phyloP scores from a whole-genome alignment of 2,888 invertebrate genomes.

The Colostygia pectinataria region DNA sequence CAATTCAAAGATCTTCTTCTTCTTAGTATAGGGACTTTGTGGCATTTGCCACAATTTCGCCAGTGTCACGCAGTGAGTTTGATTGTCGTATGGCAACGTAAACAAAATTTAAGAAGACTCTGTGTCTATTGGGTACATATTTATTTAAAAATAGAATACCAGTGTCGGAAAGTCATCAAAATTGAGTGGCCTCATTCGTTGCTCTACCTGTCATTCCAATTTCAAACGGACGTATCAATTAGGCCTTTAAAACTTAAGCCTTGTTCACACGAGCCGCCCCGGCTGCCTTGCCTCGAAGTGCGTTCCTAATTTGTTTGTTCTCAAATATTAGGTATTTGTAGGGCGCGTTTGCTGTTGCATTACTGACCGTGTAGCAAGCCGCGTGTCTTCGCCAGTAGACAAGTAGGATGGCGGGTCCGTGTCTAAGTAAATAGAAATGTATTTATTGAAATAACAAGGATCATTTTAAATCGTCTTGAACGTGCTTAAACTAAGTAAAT shows the following conservation, averaged over 20 bases:
- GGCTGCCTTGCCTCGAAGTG: constrained; percentile 10
- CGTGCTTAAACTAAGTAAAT: no score
- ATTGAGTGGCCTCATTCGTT: neutral
- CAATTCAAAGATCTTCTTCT: no score
- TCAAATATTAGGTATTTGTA: constrained; percentile 10
- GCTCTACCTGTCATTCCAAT: constrained; percentile 1
- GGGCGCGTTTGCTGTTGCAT: constrained; percentile 23
- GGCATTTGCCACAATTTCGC: no score
- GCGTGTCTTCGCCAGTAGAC: neutral
- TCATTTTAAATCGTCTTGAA: neutral
- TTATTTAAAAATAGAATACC: no score
- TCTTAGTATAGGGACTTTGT: no score
- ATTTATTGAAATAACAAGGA: constrained; percentile 1
- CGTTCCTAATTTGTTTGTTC: constrained; percentile 20
- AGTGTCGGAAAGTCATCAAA: no score
- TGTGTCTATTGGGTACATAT: no score
- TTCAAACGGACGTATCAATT: constrained; percentile 17
- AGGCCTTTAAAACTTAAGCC: constrained; percentile 5
- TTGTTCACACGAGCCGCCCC: constrained; percentile 17
- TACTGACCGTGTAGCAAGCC: constrained; percentile 14
- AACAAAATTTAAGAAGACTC: no score
- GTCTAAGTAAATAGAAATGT: neutral
- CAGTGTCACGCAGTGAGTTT: no score
- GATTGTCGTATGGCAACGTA: no score
- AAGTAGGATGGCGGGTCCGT: neutral